phyloP scores from a whole-genome alignment of 2,888 invertebrate species.

The Oeneis ivallda region DNA sequence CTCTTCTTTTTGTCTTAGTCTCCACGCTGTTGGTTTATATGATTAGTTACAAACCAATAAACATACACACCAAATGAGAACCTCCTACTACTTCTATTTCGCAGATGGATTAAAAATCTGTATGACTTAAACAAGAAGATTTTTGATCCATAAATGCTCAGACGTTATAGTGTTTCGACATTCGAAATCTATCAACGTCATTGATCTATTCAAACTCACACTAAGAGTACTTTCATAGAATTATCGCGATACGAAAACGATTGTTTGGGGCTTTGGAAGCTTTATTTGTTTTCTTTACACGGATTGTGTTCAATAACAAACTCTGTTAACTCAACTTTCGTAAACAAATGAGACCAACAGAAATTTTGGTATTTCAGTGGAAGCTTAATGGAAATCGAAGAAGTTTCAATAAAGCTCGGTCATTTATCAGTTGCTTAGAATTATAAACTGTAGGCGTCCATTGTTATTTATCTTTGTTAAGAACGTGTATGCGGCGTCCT shows the following conservation, averaged over 20 bases:
- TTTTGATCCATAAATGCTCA: too few species aligned
- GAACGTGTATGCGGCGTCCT: too few species aligned
- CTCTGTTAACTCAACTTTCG: not conserved
- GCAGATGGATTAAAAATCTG: too few species aligned
- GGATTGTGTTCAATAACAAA: not conserved
- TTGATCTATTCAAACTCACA: not conserved
- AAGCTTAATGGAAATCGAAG: not conserved
- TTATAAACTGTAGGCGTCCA: not conserved
- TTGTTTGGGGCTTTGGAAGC: slow-evolving; percentile 25
- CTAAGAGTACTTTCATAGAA: slow-evolving; percentile 39
- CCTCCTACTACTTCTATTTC: too few species aligned
- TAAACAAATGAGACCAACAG: not conserved
- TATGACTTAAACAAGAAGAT: too few species aligned
- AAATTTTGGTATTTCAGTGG: not conserved
- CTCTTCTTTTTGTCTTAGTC: too few species aligned
- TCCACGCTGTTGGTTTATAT: too few species aligned
- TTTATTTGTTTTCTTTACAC: slow-evolving; percentile 24
- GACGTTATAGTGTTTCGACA: not conserved
- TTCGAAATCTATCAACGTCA: not conserved
- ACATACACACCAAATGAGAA: too few species aligned
- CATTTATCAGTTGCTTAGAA: not conserved
- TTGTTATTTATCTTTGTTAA: not conserved
- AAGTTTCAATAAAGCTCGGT: not conserved
- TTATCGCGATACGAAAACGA: slow-evolving; percentile 44
- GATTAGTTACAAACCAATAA: too few species aligned